phyloP scores from a whole-genome alignment of 1,140 invertebrate genomes.

The Leptopilina boulardi region DNA sequence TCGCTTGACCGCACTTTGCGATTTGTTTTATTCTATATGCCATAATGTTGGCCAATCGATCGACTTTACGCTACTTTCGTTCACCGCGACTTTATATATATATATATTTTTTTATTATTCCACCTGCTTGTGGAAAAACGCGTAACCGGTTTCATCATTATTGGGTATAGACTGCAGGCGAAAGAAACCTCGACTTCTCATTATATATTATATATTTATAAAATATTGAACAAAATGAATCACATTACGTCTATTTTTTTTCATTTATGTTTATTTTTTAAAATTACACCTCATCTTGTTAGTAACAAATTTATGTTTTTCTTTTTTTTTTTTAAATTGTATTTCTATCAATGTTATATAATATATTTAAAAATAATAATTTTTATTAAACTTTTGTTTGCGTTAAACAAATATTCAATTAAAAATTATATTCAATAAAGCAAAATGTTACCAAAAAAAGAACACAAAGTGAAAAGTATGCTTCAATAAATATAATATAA shows the following conservation, averaged over 20 bases:
- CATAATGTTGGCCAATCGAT: constrained; percentile 25
- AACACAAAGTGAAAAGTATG: no score
- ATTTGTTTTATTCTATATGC: constrained; percentile 21
- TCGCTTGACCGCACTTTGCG: constrained; percentile 21
- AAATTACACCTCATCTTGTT: no score
- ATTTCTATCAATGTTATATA: no score
- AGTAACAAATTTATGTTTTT: no score
- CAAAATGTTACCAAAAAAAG: no score
- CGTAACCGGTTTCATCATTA: constrained; percentile 36
- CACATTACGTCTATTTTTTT: not conserved
- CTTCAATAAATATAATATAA: no score
- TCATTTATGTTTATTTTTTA: no score
- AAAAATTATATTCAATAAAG: no score
- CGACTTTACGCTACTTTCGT: constrained; percentile 19
- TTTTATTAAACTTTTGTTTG: no score
- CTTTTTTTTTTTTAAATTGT: no score
- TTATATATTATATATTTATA: not conserved
- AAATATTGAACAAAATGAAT: not conserved
- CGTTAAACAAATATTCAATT: no score
- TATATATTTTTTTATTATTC: not conserved
- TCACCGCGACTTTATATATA: not conserved
- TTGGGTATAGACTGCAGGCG: not conserved
- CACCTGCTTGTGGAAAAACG: constrained; percentile 6
- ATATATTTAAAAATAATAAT: no score
- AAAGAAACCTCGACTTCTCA: not conserved